Percentiles rank a stretch among this genome's conserved stretches.
Conservation (phyloP, 2,888 invertebrate genomes). For the Melieria omissa region DNA sequence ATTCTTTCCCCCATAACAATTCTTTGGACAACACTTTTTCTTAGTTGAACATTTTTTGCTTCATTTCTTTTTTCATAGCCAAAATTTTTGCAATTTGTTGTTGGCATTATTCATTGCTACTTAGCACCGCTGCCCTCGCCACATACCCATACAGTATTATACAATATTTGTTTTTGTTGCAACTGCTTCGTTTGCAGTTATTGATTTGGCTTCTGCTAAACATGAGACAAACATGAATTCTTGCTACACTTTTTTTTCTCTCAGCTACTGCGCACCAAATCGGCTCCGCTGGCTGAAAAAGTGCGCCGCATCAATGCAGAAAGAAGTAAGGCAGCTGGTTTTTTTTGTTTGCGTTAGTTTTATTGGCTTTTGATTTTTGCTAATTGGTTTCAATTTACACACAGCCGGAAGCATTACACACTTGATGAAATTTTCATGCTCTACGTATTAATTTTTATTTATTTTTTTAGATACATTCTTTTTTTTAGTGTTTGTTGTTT, state of each 20-base stretch:
- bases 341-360: slow-evolving; percentile 13
- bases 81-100: not conserved
- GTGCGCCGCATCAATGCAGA: too few relatives aligned
- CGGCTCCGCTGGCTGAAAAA: too few relatives aligned
- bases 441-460: too few relatives aligned
- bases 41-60: not conserved
- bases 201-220: slow-evolving; percentile 58
- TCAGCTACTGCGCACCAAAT: not conserved
- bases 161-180: slow-evolving; percentile 25
- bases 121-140: too few relatives aligned
- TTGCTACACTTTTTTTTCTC: not conserved
- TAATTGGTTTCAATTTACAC: slow-evolving; percentile 49
- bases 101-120: too few relatives aligned
- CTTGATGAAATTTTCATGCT: slow-evolving; percentile 39
- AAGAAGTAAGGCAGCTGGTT: not conserved
- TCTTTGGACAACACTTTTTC: slow-evolving; percentile 16
- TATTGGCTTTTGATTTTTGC: slow-evolving; percentile 34
- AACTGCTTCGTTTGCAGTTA: slow-evolving; percentile 46
- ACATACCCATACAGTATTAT: too few relatives aligned
- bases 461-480: too few relatives aligned
- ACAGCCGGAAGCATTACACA: slow-evolving; percentile 49
- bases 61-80: not conserved
- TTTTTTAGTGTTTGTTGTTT: too few relatives aligned
- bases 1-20: slow-evolving; percentile 30
- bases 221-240: slow-evolving; percentile 22